These are phyloP conservation scores for Melitaea cinxia DNA, from an alignment of 1,140 invertebrate genomes.

Conservation along the genomic window DNA sequence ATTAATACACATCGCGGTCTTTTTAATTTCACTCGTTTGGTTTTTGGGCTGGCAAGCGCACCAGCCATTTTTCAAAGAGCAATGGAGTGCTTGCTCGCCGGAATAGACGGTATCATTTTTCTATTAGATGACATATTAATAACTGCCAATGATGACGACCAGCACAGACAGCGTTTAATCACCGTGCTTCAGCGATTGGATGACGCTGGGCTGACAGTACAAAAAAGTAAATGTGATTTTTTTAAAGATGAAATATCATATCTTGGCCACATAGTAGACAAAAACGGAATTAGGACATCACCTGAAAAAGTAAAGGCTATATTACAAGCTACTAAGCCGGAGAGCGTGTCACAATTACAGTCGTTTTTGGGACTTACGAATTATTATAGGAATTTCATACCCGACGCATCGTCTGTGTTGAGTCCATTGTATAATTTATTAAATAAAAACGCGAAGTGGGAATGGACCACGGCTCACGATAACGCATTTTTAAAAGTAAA, in stretches of 20 bases:
- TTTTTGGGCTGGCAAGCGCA: slow-evolving; percentile 37
- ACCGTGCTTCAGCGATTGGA: slow-evolving; percentile 33
- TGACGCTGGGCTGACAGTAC: slow-evolving; percentile 27
- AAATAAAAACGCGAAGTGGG: no score
- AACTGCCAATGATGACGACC: slow-evolving; percentile 5
- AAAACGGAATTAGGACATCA: background rate
- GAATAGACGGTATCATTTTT: slow-evolving; percentile 29
- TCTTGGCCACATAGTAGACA: no score
- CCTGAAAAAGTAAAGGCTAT: background rate
- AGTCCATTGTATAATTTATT: no score
- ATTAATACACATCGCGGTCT: slow-evolving; percentile 44
- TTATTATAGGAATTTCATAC: no score
- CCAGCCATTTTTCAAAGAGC: slow-evolving; percentile 48
- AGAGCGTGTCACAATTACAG: background rate
- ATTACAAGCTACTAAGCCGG: background rate
- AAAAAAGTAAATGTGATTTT: no score
- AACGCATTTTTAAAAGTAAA: no score
- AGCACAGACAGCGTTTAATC: slow-evolving; percentile 27
- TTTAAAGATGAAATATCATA: no score
- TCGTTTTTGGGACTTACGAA: background rate
- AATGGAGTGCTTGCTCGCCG: slow-evolving; percentile 37
- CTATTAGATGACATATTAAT: slow-evolving; percentile 37
- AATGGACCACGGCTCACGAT: no score
- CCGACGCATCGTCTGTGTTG: background rate
- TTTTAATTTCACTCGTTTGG: slow-evolving; percentile 36